These are phyloP conservation scores for Macrotrachela quadricornifera DNA, from an alignment of 1,140 invertebrate species.

Conservation along the genomic window DNA sequence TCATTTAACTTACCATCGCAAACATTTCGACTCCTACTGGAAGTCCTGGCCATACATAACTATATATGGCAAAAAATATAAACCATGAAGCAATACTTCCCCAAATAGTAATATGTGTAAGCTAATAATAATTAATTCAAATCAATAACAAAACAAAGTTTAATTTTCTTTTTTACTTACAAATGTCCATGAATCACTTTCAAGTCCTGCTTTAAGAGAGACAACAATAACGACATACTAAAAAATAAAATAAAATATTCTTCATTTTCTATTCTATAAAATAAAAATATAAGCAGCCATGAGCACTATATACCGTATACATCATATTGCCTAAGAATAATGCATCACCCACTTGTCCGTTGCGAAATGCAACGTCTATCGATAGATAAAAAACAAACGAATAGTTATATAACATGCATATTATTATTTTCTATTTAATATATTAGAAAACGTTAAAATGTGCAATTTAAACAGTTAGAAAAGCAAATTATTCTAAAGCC, in stretches of 20 bases:
- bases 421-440: too few species aligned
- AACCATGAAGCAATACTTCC: constrained; percentile 86
- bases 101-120: constrained; percentile 87
- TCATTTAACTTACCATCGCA: constrained; percentile 46
- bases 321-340: too few species aligned
- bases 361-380: too few species aligned
- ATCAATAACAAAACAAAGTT: neutral
- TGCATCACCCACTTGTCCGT: too few species aligned
- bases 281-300: too few species aligned
- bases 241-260: constrained; percentile 32
- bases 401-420: too few species aligned
- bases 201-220: constrained; percentile 82
- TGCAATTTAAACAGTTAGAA: too few species aligned
- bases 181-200: constrained; percentile 89
- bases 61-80: constrained; percentile 67
- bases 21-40: constrained; percentile 73
- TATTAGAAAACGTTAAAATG: too few species aligned
- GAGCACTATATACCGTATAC: too few species aligned
- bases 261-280: too few species aligned
- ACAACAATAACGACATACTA: constrained; percentile 88
- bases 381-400: too few species aligned
- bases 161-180: constrained; percentile 15
- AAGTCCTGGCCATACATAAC: constrained; percentile 65
- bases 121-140: constrained; percentile 18
- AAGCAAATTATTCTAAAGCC: too few species aligned